Base-by-base conservation (phyloP, 2,113 vertebrate species). In the Polypterus bichir region DNA sequence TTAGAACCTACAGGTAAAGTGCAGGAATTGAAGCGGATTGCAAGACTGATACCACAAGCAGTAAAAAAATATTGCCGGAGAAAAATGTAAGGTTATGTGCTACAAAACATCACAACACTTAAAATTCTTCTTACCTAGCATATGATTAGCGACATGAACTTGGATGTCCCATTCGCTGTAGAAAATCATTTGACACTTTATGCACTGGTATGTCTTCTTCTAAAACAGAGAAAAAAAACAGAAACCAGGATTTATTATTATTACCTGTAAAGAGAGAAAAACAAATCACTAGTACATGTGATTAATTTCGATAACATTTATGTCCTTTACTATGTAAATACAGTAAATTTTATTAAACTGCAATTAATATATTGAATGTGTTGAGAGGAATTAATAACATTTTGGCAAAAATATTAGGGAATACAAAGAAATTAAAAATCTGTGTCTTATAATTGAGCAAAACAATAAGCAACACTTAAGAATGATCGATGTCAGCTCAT, bases 151-250 rank as follows among this genome's bases (percentile, higher is more conserved):
- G 79, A 99, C 96, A 68, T 99, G 96, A 76, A 99, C 95, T 77
- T 99, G 96, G 77, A 99, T 99, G 84, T 99, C 96, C 94, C 96
- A 97, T 80, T 99, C 95, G 71, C 93, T 98, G 89, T 99, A 95
- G 90, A 99, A 99, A 72, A 98, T 93, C 96, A 97, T 98, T 88
- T 99, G 96, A 87, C 96, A 99, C 85, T 99, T 99, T 87, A 99
- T 99, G 86, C 96, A 99, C 76, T 99, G 96, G 80, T 99, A 99
- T 46, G 94, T 99, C 88, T 98, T 99, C 86, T 99, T 99, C 96
- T 98, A 83, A 79, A 69, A 66, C 66, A 61, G 62, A 58, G 71
- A 65, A 76, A 82, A 78, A 62, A 27, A 49, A 53, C 9, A 61
- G n/a, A 58, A 48, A 47, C 10, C 9, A 5, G 44, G 11, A 47